A percentile compares a stretch with the other conserved stretches of the same genome.
These are phyloP conservation scores for Acropora tenuis DNA, from an alignment of 64 coral and sea anemone species.

Conservation along the genomic window DNA sequence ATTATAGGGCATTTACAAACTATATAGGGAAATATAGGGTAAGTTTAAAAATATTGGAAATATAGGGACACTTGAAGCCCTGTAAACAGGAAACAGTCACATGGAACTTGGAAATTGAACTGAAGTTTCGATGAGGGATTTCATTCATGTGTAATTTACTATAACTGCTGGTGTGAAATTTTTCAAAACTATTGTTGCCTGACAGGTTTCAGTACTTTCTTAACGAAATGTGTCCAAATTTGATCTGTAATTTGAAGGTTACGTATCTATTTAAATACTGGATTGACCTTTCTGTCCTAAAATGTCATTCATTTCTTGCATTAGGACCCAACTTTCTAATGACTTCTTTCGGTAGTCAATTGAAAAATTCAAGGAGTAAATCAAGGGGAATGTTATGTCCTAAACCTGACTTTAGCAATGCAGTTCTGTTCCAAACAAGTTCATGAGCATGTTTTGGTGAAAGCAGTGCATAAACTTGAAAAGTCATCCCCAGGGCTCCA, in stretches of 20 bases:
- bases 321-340: slow-evolving; percentile 73
- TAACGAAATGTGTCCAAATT: slow-evolving; percentile 7
- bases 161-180: slow-evolving; percentile 6
- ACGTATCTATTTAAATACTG: neutral
- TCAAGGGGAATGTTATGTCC: slow-evolving; percentile 85
- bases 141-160: slow-evolving; percentile 13
- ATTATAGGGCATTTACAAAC: slow-evolving; percentile 20
- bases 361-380: slow-evolving; percentile 72
- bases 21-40: neutral
- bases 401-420: slow-evolving; percentile 42
- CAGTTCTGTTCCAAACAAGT: slow-evolving; percentile 78
- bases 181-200: neutral
- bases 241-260: slow-evolving; percentile 27
- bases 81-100: neutral
- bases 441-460: slow-evolving; percentile 65
- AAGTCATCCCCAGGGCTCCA: slow-evolving; percentile 59
- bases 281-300: slow-evolving; percentile 7
- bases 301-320: slow-evolving; percentile 52
- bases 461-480: slow-evolving; percentile 72
- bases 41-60: neutral
- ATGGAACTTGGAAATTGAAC: slow-evolving; percentile 17
- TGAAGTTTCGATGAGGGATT: neutral
- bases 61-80: slow-evolving; percentile 9
- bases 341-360: slow-evolving; percentile 71
- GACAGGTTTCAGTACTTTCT: slow-evolving; percentile 12